Evolutionary conservation across 2,113 vertebrate species (phyloP), one percentile per base, ranked within the genome.

Genomic region (Vicugna pacos): DNA sequence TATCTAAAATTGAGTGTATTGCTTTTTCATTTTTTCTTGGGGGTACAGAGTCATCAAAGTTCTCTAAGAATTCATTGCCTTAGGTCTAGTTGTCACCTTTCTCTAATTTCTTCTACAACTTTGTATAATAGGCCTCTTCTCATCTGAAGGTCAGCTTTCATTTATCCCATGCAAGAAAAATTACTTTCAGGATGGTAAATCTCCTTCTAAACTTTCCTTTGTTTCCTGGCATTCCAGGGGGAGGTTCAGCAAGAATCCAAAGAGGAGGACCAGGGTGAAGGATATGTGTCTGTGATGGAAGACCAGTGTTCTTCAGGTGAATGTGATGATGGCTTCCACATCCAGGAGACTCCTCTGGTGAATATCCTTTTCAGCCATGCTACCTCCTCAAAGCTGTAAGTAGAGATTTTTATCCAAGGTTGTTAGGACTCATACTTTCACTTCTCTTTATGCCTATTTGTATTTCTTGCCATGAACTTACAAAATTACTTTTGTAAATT

Each of bases 381-480:
- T 77, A 69, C 94, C n/a, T 93, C 97, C 81, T 85, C 8, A 0
- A 95, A 97, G 46, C 82, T 97, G 99, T 99, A 93, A 98, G 99
- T 98, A 96, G 35, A 79, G 46, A 2, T 50, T 72, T 64, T 6
- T 92, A 76, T 85, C 9, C 81, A 85, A 67, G 22, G 16, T 54
- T 87, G 24, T 80, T 92, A 90, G 75, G n/a, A 75, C 75, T 89
- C 42, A 60, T 48, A 58, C 26, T 95, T 92, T 73, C 58, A 56
- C 35, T 64, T 96, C 24, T 95, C 11, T 96, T 96, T 88, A 87
- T 67, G n/a, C 19, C 65, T 87, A 20, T 85, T 96, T 97, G 62
- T 64, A 86, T 95, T 64, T 73, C 35, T 94, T 95, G 64, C 35
- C 14, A 64, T 64, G 67, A 86, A 86, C 35, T 89, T 69, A 14